Conservation (phyloP, 1,140 invertebrate species). For the Hestina assimilis region DNA sequence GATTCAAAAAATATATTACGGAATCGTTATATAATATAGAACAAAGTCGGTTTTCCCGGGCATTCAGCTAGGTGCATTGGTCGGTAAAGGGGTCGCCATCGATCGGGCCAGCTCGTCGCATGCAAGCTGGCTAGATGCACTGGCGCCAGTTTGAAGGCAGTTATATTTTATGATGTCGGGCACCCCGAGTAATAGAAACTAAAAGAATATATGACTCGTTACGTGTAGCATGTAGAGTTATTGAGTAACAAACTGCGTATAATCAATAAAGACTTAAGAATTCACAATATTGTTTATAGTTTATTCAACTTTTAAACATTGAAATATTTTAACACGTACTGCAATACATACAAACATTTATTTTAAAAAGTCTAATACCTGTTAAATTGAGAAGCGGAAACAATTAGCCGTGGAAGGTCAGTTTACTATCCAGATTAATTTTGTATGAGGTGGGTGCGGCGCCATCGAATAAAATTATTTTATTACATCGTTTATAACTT, state of each 20-base stretch:
- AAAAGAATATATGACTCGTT: too few relatives aligned
- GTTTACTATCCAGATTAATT: slow-evolving; percentile 64
- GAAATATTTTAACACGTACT: too few relatives aligned
- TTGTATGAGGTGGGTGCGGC: slow-evolving; percentile 45
- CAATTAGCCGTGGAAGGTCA: slow-evolving; percentile 61
- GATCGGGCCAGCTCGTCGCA: slow-evolving; percentile 50
- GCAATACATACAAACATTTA: too few relatives aligned
- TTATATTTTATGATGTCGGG: slow-evolving; percentile 26
- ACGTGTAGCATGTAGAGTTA: too few relatives aligned
- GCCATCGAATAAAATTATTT: slow-evolving; percentile 30
- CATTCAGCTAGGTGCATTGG: slow-evolving; percentile 65
- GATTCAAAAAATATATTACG: background rate
- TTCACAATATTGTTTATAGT: too few relatives aligned
- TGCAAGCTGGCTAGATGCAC: slow-evolving; percentile 55
- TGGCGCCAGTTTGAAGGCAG: slow-evolving; percentile 39
- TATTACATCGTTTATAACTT: slow-evolving; percentile 18
- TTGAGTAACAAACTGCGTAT: too few relatives aligned
- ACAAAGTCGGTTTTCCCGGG: slow-evolving; percentile 52
- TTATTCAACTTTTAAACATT: too few relatives aligned
- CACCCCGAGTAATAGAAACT: slow-evolving; percentile 1
- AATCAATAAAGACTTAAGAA: too few relatives aligned
- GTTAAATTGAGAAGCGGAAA: slow-evolving; percentile 35
- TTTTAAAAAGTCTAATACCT: background rate
- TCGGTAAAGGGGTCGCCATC: slow-evolving; percentile 71
- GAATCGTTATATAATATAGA: slow-evolving; percentile 34